phyloP scores from a whole-genome alignment of 2,113 vertebrate genomes.

The Ia io region DNA sequence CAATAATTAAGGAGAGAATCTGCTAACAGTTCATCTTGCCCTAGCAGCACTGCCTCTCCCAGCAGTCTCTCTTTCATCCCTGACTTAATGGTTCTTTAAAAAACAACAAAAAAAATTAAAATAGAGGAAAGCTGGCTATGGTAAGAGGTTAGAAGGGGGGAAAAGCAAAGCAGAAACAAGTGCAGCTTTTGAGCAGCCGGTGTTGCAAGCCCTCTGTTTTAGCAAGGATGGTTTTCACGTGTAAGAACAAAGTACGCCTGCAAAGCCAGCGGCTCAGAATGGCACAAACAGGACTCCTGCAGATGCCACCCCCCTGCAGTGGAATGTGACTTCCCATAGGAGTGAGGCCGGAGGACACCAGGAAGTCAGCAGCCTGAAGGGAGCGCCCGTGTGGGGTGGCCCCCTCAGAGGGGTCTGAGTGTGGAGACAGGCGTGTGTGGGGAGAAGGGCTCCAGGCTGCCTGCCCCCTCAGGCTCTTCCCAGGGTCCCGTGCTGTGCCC shows the following conservation, averaged over 20 bases:
- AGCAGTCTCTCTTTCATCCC: not conserved
- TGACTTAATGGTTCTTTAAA: conserved; percentile 3
- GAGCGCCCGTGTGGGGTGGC: not conserved
- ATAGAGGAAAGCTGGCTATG: not conserved
- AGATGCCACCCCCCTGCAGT: accelerated
- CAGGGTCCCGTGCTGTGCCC: not conserved
- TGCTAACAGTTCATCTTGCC: not conserved
- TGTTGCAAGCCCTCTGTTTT: not conserved
- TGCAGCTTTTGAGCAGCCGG: not conserved
- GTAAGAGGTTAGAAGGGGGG: not conserved
- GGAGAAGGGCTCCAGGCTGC: not conserved
- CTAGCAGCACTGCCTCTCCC: not conserved
- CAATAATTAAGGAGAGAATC: not conserved
- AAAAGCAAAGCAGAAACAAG: not conserved
- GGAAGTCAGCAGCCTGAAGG: not conserved
- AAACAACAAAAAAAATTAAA: not conserved
- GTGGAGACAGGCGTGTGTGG: not conserved
- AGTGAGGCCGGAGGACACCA: not conserved
- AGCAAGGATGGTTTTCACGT: not conserved
- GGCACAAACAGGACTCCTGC: not conserved
- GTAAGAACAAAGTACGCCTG: not conserved
- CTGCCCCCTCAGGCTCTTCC: not conserved
- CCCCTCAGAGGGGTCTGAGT: not conserved
- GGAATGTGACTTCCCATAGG: not conserved
- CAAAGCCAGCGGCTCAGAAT: not conserved